Evolutionary conservation across 2,113 vertebrate genomes (phyloP), one percentile per base, ranked within the genome.

Genomic region (Lipophrys pholis): DNA sequence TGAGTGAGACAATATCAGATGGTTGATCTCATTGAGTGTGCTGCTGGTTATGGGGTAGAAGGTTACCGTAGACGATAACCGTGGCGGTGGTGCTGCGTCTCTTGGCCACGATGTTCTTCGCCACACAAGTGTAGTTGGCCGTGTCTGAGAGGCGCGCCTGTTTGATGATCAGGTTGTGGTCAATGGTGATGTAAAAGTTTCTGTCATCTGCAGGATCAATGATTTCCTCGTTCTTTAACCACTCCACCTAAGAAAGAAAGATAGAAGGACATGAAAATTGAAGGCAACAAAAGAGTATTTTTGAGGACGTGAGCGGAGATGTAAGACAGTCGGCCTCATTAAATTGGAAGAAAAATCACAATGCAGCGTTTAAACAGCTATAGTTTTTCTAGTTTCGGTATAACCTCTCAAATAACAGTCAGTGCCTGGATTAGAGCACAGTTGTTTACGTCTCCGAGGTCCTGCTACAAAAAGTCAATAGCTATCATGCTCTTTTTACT

Each of bases 151-250:
- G 96, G 1, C 98, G 95, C 8, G 98, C 97, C 90, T 99, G 98
- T 87, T 99, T 99, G 85, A 99, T 99, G 92, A 99, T 99, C 83
- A 99, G 93, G 89, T 99, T 99, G 91, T 99, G 97, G 85, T 99
- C 98, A 1, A 99, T 98, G 76, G 98, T 99, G 88, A 99, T 98
- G 87, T 99, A 99, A 92, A 99, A 99, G 90, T 99, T 99, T n/a
- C 96, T 90, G 87, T 99, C 98, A 67, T 97, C 97, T 0, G 95
- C 94, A 0, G 98, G 97, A 81, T 99, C 97, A 2, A 99, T 99
- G 45, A 99, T 87, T 39, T 99, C 97, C 90, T 99, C 97, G 0
- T 99, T 98, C 89, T 98, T 99, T 75, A 99, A 83, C 98, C 98
- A 99, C 82, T 99, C 97, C 87, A 99, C 97, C 98, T 99, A 9